phyloP scores from a whole-genome alignment of 2,113 vertebrate species.

The Colinus virginianus region DNA sequence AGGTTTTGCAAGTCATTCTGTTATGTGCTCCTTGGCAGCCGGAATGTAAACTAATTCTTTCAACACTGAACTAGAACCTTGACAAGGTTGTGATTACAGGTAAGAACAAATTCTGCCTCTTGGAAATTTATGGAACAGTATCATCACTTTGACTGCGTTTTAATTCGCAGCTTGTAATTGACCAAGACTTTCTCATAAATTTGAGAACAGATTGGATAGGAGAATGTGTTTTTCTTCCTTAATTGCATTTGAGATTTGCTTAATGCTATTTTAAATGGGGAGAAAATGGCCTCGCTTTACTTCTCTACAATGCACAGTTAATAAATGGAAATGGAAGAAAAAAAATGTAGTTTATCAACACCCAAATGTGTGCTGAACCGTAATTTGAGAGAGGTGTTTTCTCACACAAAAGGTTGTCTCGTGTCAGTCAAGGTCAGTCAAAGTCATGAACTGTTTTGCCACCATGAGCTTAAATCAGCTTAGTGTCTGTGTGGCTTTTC shows the following conservation, averaged over 20 bases:
- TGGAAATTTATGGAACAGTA: background rate
- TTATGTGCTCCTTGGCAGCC: constrained; percentile 58
- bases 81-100: constrained; percentile 60
- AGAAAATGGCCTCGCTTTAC: background rate
- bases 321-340: background rate
- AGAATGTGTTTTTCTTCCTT: background rate
- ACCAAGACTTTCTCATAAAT: background rate
- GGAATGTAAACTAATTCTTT: constrained; percentile 72
- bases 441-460: background rate
- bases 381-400: background rate
- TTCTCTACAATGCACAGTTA: background rate
- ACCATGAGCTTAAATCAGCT: background rate
- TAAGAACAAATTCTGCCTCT: constrained; percentile 30
- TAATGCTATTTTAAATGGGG: background rate
- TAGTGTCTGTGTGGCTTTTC: background rate
- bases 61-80: constrained; percentile 50
- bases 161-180: background rate
- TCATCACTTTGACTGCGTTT: background rate
- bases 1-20: constrained; percentile 65
- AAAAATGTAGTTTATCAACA: background rate
- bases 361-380: background rate
- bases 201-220: background rate
- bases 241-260: background rate
- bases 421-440: background rate
- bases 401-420: background rate